Evolutionary conservation across 2,888 invertebrate species (phyloP).

Genomic region (Ligdia adustata): DNA sequence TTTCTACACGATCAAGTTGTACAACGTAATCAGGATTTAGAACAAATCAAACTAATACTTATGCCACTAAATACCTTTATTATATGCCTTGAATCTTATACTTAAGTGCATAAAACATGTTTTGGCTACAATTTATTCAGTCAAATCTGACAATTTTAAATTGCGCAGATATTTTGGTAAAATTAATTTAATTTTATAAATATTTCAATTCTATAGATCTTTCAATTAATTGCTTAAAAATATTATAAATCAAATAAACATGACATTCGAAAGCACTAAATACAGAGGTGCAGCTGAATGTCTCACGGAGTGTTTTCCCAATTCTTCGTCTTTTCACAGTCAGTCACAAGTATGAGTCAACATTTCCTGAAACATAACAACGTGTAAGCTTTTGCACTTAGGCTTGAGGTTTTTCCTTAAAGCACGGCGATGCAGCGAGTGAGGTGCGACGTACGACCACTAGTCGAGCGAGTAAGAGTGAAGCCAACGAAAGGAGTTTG

Average conservation of each 20-base stretch:
- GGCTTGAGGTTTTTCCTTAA: slow-evolving; percentile 22
- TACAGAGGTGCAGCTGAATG: too few relatives aligned
- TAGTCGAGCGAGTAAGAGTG: slow-evolving; percentile 43
- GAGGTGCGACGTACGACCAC: slow-evolving; percentile 34
- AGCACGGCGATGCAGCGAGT: slow-evolving; percentile 57
- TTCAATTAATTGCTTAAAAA: too few relatives aligned
- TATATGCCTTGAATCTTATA: too few relatives aligned
- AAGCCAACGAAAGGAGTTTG: slow-evolving; percentile 65
- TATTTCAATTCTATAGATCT: too few relatives aligned
- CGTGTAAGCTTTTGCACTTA: slow-evolving; percentile 11
- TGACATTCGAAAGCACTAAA: too few relatives aligned
- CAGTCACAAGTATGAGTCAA: slow-evolving; percentile 20
- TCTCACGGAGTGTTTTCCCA: neutral
- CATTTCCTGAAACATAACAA: slow-evolving; percentile 24
- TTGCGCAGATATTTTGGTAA: too few relatives aligned
- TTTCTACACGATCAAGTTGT: slow-evolving; percentile 8
- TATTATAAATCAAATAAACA: too few relatives aligned
- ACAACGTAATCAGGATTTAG: neutral
- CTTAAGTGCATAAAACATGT: too few relatives aligned
- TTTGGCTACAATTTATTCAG: too few relatives aligned
- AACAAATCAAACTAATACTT: neutral
- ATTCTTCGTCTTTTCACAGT: slow-evolving; percentile 1
- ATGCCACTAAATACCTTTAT: neutral
- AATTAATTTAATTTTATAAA: too few relatives aligned
- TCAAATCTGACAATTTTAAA: too few relatives aligned